Evolutionary conservation across 2,797 vertebrate species (phyloP), one percentile per base, ranked within the genome.

Genomic region (Peromyscus eremicus): DNA sequence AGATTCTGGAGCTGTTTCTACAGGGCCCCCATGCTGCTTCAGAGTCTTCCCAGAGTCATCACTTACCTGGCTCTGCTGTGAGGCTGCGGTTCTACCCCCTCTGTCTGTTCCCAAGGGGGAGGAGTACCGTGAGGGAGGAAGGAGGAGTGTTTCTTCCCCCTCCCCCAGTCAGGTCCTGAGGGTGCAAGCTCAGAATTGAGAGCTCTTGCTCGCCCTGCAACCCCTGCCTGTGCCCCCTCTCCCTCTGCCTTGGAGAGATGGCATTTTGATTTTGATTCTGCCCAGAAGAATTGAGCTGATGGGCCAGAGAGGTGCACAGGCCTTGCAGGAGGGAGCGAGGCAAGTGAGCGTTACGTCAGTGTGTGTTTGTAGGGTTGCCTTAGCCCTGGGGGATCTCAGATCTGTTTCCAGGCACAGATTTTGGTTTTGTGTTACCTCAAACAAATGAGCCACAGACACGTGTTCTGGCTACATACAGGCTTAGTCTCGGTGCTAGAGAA

Each of bases 251-350:
- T 91, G 57, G 40, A 92, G 70, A 91, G 81, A 94, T 52, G 49
- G 94, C 95, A 90, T 68, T 85, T 49, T 97, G 98, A 92, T 96
- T 98, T 98, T 96, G 94, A 94, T 95, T 97, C 97, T 96, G 96
- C 97, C 94, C 93, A 80, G 16, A 73, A 97, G 75, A 85, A 97
- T 96, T 91, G 97, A 97, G 94, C 97, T 73, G 88, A 49, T 62
- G 89, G 92, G 91, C 89, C 97, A 95, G 97, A 97, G 21, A 93
- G 73, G 94, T 95, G 85, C 93, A 82, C 97, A 89, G 92, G 94
- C 94, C 96, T 34, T 87, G 84, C 91, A 86, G 91, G 96, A 96
- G 86, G 91, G 95, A 92, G 87, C 94, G 95, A 94, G 80, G 21
- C 83, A 55, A 23, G 77, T 1, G 11, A 92, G 89, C 77, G 6